Base-by-base conservation (phyloP, 2,113 vertebrate genomes). In the Lathamus discolor region DNA sequence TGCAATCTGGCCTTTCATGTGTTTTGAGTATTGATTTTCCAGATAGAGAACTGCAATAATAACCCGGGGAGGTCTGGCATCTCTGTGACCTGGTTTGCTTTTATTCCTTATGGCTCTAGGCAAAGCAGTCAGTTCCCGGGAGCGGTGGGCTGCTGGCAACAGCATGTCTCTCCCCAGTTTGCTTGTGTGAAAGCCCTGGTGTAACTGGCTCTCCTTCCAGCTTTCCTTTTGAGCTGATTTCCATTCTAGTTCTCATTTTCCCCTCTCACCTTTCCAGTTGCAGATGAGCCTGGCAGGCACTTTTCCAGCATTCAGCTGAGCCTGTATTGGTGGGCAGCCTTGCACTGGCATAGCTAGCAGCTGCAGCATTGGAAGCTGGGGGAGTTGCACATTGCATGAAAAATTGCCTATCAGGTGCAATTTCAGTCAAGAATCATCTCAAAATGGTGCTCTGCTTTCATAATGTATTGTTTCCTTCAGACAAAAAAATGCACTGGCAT, bases 11-110 rank as follows among this genome's bases (percentile, higher is more conserved):
- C 69, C 61, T 90, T 90, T 86, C 33, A 22, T 23, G 52, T 92
- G 62, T 55, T 78, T 92, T 57, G 31, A 49, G 73, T 81, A 88
- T 94, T 92, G 95, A 94, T 88, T 95, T 96, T 92, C 48, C 31
- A 57, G 44, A 51, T 8, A 55, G 44, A 33, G 74, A 68, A 61
- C 37, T 68, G 39, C 66, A 79, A 5, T 79, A 49, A 83, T 66
- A 88, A 92, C 66, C n/a, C 86, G 13, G 13, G 61, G 57, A 91
- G 57, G 44, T 57, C 57, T 92, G 76, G n/a, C 83, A 69, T 72
- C 17, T 7, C 43, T 31, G 52, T 78, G 79, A 66, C 74, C 55
- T 91, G 74, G 7, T 91, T 92, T 82, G 27, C 33, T 94, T 77
- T 88, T 86, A 44, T 76, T 87, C 66, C 52, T 86, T 55, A 27